phyloP scores from a whole-genome alignment of 2,113 vertebrate genomes.

The Haemorhous mexicanus region DNA sequence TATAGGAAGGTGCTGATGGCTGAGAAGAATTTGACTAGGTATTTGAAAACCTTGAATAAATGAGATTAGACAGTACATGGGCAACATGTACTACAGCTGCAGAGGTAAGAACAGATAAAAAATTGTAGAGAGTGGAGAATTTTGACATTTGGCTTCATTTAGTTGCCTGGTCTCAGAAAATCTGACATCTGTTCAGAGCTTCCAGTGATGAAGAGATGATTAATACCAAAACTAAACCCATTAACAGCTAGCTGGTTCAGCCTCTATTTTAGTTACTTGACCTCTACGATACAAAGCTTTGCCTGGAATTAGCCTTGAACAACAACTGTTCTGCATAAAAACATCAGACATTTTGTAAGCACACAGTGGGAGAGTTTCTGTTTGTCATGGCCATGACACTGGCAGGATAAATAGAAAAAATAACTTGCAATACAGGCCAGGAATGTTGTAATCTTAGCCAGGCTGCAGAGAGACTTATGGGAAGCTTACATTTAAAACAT shows the following conservation, averaged over 20 bases:
- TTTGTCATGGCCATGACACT: background rate
- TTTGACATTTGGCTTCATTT: fast-evolving
- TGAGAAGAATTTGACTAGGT: background rate
- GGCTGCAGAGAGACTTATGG: background rate
- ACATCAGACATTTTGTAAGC: background rate
- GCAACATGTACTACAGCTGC: background rate
- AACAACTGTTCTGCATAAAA: background rate
- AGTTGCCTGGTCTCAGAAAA: background rate
- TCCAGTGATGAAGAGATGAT: background rate
- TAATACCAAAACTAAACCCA: background rate
- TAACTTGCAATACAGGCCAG: background rate
- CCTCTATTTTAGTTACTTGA: background rate
- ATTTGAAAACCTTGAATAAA: background rate
- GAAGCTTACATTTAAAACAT: background rate
- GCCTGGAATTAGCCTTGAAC: background rate
- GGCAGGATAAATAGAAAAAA: background rate
- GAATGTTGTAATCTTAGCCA: background rate
- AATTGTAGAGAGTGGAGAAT: background rate
- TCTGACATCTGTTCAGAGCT: background rate
- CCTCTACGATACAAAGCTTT: background rate
- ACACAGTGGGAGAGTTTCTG: background rate
- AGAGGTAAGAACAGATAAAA: background rate
- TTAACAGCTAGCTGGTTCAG: background rate
- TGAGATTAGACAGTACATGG: background rate
- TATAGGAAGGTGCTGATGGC: background rate